Conservation (phyloP, 2,113 vertebrate genomes). For the Cettia cetti region DNA sequence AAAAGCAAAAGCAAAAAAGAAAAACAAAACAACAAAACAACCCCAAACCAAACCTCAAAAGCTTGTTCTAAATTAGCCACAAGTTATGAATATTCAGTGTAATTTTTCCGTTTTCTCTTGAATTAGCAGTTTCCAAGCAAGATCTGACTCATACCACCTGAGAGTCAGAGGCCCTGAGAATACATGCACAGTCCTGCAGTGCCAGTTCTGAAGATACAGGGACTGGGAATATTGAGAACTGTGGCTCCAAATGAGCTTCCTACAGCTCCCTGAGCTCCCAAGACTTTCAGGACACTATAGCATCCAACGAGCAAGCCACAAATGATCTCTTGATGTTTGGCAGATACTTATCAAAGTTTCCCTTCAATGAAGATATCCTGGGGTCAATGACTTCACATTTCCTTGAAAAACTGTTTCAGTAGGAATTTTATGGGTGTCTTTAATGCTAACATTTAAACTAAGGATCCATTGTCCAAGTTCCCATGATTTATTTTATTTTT, state of each 20-base stretch:
- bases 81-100: not conserved
- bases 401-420: not conserved
- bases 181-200: not conserved
- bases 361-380: not conserved
- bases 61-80: not conserved
- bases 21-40: not conserved
- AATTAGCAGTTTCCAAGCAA: not conserved
- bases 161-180: not conserved
- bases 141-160: not conserved
- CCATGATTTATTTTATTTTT: not conserved
- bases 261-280: not conserved
- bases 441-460: not conserved
- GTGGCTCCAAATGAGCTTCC: not conserved
- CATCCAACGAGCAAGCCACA: accelerated
- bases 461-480: not conserved
- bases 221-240: not conserved
- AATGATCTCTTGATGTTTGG: not conserved
- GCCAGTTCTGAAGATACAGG: not conserved
- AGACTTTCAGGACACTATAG: not conserved
- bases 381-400: not conserved
- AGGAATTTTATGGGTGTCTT: not conserved
- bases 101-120: not conserved
- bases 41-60: not conserved
- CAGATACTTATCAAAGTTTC: not conserved
- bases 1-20: not conserved